phyloP scores from a whole-genome alignment of 2,797 vertebrate species.

The Argyrosomus regius region DNA sequence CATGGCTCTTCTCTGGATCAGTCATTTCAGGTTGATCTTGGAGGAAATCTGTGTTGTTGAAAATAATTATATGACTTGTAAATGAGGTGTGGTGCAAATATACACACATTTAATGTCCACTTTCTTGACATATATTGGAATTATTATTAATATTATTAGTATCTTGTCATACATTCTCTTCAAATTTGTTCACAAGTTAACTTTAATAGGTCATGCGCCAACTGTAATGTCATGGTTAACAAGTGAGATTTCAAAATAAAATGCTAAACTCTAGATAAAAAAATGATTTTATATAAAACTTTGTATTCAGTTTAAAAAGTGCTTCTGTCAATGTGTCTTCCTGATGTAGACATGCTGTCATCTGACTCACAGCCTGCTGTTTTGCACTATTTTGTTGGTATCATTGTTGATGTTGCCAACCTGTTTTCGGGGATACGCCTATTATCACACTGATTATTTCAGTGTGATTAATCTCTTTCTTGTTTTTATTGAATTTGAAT shows the following conservation, averaged over 20 bases:
- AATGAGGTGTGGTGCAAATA: background rate
- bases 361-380: constrained; percentile 1
- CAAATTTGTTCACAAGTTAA: background rate
- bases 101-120: background rate
- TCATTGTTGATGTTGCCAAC: background rate
- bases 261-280: background rate
- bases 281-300: background rate
- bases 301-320: background rate
- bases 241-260: background rate
- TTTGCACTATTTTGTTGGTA: background rate
- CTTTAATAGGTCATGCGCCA: background rate
- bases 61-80: background rate
- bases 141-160: no score
- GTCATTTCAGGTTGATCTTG: background rate
- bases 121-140: background rate
- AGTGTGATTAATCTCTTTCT: background rate
- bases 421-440: constrained; percentile 7
- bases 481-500: background rate
- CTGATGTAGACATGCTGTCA: background rate
- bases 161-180: background rate
- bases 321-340: background rate
- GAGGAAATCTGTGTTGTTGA: background rate
- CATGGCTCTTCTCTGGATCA: no score
- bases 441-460: background rate
- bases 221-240: background rate